Base-by-base conservation (phyloP, 2,113 vertebrate species). In the Ailurus styani region DNA sequence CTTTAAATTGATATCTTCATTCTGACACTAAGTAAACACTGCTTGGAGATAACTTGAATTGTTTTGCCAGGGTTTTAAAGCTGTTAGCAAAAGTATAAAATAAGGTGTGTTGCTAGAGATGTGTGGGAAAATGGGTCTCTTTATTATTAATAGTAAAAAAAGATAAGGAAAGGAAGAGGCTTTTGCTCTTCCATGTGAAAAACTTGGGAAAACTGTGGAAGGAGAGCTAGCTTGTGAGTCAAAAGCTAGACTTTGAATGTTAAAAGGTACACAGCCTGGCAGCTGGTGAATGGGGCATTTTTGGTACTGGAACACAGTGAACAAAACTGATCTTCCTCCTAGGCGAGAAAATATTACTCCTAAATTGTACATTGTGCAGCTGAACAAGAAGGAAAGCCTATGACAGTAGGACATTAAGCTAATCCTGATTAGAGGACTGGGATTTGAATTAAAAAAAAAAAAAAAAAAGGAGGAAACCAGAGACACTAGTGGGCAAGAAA, bases 31-130 rank as follows among this genome's bases (percentile, higher is more conserved):
- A 75, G 23, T 72, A 90, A 88, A 31, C 83, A 81, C 45, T 72
- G 5, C 9, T 47, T 73, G 27, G 31, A 37, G 50, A 72, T 17
- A 73, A 75, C 20, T 73, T 92, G 64, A 29, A 37, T 91, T 90
- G 14, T 79, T 95, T 95, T n/a, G 55, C 37, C 6, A 82, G 20
- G 18, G 31, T 62, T 96, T 89, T 91, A 17, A 93, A 86, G 23
- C 82, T 42, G n/a, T 90, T 42, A 40, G 55, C 42, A 94, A 84
- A 96, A 95, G 47, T 79, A 68, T 5, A 68, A 87, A 97, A 70
- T 62, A 78, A 25, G 8, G 27, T 75, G 1, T 60, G 42, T 87
- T 57, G 9, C 27, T 60, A 84, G 52, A 50, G 13, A n/a, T 93
- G 42, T 12, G 34, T 78, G 68, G n/a, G 45, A 60, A 95, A 93